These are phyloP conservation scores for Drosophila nebulosa DNA, from an alignment of 1,140 invertebrate species.

Conservation along the genomic window DNA sequence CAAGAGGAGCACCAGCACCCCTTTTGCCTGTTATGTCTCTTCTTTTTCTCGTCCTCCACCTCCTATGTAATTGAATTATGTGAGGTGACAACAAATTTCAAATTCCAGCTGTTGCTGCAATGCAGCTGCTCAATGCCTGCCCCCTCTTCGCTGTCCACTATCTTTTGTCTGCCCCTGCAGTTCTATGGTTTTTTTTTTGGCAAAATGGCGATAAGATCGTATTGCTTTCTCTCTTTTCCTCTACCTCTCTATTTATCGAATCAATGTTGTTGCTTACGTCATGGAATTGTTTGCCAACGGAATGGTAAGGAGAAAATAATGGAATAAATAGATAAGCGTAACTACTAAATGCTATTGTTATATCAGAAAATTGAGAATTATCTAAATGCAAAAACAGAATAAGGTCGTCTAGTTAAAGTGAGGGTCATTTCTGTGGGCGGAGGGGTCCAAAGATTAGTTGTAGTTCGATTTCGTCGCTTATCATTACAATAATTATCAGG, in stretches of 20 bases:
- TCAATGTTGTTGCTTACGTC: slow-evolving; percentile 41
- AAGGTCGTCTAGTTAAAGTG: background rate
- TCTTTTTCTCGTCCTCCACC: background rate
- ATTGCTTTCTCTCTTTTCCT: slow-evolving; percentile 2
- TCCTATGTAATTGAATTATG: slow-evolving; percentile 33
- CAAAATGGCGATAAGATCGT: slow-evolving; percentile 55
- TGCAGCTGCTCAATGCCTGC: slow-evolving; percentile 39
- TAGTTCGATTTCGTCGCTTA: slow-evolving; percentile 17
- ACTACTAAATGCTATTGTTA: background rate
- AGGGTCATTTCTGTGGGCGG: background rate
- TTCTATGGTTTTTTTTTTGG: slow-evolving; percentile 43
- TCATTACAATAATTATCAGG: slow-evolving; percentile 27
- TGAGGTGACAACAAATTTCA: slow-evolving; percentile 36
- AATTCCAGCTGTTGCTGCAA: slow-evolving; percentile 24
- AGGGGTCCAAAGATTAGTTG: slow-evolving; percentile 9
- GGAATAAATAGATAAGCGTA: background rate
- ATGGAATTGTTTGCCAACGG: slow-evolving; percentile 50
- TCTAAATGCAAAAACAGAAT: background rate
- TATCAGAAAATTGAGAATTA: background rate
- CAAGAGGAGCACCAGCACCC: slow-evolving; percentile 11
- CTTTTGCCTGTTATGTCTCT: slow-evolving; percentile 4
- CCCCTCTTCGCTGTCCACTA: background rate
- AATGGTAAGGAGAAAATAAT: slow-evolving; percentile 13
- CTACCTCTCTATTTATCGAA: slow-evolving; percentile 16
- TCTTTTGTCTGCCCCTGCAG: slow-evolving; percentile 28